Base-by-base conservation (phyloP, 2,888 invertebrate genomes). In the Perizoma affinitatum region DNA sequence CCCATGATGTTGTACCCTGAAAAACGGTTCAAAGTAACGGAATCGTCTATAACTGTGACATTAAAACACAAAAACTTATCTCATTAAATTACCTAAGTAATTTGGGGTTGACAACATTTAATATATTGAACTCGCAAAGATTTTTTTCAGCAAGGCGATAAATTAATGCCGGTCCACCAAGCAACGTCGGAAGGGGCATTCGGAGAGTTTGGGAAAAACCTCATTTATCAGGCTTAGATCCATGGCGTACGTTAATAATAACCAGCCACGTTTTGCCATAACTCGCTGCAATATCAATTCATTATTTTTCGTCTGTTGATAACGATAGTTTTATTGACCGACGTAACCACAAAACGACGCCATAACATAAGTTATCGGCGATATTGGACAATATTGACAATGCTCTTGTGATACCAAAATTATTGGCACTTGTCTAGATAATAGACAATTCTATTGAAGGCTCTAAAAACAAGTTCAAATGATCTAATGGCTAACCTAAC, bases 341-440 rank as follows among this genome's bases (percentile, higher is more conserved):
- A 69, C 67, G 68, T 65, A 68, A 64, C 63, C 62, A 61, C 64
- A 71, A 71, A 70, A 70, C 63, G 62, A 60, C 70, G 68, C 65
- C 63, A 68, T 74, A 75, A 74, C 66, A 56, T 38, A 49, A 70
- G 38, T 75, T 78, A 83, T 83, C 79, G 56, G 33, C 46, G 75
- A 80, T 83, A 79, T 71, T 61, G 58, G 52, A 58, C 65, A 69
- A 76, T 82, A 76, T 80, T 78, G 73, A 74, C 75, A 69, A 56
- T 65, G 64, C 71, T 72, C 71, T 76, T 61, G 54, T 58, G 50
- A 38, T 34, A 46, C 41, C 67, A 38, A 67, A 68, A 80, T 78
- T 79, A 78, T 46, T 61, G 55, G 50, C 56, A 53, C 56, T 61
- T 35, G 45, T 42, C 45, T 11, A 44, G 58, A 63, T 63, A 63